These are phyloP conservation scores for Argya squamiceps DNA, from an alignment of 2,797 vertebrate genomes.

Conservation along the genomic window DNA sequence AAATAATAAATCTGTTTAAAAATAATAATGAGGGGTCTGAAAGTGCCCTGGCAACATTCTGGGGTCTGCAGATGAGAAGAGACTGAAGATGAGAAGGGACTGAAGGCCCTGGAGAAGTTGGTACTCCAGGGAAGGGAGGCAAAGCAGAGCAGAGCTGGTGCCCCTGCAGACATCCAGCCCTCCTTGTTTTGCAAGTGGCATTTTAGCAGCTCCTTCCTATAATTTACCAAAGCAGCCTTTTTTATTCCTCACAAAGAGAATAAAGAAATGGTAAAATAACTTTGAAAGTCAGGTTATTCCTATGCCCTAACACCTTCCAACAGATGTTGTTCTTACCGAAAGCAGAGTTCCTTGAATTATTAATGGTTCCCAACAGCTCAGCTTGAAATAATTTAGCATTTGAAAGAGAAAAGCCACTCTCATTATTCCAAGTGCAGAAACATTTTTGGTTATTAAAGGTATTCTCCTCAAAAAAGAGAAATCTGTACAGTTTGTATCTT, in stretches of 20 bases:
- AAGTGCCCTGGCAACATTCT: background rate
- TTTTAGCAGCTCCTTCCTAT: background rate
- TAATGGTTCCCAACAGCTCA: constrained; percentile 72
- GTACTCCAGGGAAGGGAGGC: background rate
- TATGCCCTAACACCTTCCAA: constrained; percentile 55
- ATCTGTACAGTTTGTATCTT: constrained; percentile 40
- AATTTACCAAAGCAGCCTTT: background rate
- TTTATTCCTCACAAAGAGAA: background rate
- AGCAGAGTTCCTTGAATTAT: constrained; percentile 68
- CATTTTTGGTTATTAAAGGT: constrained; percentile 66
- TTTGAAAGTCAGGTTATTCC: constrained; percentile 41
- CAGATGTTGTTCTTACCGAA: constrained; percentile 64
- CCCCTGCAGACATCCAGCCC: background rate
- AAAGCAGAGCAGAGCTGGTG: background rate
- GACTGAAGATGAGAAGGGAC: background rate
- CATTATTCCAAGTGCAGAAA: constrained; percentile 66
- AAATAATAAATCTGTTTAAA: background rate
- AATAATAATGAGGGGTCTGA: background rate
- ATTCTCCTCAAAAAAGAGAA: constrained; percentile 10
- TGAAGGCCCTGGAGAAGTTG: background rate
- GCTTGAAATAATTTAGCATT: constrained; percentile 74
- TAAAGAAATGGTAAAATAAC: constrained; percentile 22
- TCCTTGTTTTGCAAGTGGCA: background rate
- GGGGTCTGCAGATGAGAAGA: background rate
- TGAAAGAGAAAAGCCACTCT: constrained; percentile 69